Base-by-base conservation (phyloP, 2,888 invertebrate species). In the Ormyrus labotus region DNA sequence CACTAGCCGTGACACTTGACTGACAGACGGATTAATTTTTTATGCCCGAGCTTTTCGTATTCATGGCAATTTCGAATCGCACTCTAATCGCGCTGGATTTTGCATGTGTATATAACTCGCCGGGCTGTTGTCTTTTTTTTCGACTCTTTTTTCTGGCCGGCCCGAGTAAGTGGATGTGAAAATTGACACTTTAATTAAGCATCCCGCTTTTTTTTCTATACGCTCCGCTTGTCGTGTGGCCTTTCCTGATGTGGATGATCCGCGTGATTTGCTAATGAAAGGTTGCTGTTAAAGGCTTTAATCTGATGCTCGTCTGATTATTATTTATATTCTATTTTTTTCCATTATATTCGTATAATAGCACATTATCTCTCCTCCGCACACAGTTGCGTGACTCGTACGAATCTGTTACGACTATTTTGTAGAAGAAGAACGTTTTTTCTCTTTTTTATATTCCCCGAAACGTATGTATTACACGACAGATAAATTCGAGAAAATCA, bases 21-120 rank as follows among this genome's bases (percentile, higher is more conserved):
- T 81, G 81, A 77, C 77, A 78, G 73, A 76, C 13, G 81, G 69
- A 81, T 81, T 81, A 73, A 78, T 73, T 75, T 81, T 77, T 77
- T 78, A 69, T 61, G 34, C 55, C 47, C 48, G 19, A 11, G 10
- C 45, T 75, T 70, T 74, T 64, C 57, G 79, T 74, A 79, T 79
- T 79, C 74, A 69, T 73, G 73, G 69, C 73, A 79, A 74, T 64
- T 57, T 58, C 45, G 51, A 69, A 64, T 79, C 69, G 45, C 68
- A 2, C 53, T 58, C 57, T 63, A 65, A 53, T 70, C 69, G 51
- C 9, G n/a, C 47, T 19, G 48, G 11, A 58, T 78, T 65, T 60
- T n/a, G 55, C 19, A 45, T 50, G 61, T 51, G 68, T 19, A n/a
- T 19, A 50, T 68, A 4, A 4, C 34, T 2, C 2, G 34, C 3